Percentiles rank a stretch among this genome's conserved stretches.
phyloP scores from a whole-genome alignment of 2,888 invertebrate species.

The Leptopterna dolabrata region DNA sequence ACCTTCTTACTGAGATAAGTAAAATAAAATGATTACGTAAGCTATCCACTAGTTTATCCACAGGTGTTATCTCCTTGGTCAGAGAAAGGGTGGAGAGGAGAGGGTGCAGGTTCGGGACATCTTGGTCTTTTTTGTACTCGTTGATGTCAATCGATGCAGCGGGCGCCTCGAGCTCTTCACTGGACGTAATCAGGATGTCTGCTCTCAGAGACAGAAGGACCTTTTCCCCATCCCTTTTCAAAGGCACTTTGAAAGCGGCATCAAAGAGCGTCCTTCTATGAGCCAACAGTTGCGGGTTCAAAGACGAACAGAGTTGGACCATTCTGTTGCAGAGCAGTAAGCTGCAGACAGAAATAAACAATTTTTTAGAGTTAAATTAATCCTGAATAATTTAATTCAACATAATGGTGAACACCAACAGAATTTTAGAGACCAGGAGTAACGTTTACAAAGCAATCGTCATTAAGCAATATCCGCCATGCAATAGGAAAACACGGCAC shows the following conservation, averaged over 20 bases:
- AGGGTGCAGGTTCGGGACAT: conserved; percentile 80
- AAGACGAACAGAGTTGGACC: conserved; percentile 68
- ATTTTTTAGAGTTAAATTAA: background rate
- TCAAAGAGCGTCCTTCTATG: conserved; percentile 39
- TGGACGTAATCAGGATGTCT: conserved; percentile 67
- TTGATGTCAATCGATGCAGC: conserved; percentile 15
- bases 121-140: background rate
- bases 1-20: too few species aligned
- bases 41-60: conserved; percentile 73
- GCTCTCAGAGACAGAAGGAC: conserved; percentile 42
- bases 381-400: background rate
- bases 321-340: conserved; percentile 69
- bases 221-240: conserved; percentile 38
- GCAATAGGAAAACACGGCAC: too few species aligned
- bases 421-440: too few species aligned
- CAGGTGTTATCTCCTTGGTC: conserved; percentile 64
- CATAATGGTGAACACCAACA: too few species aligned
- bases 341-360: conserved; percentile 71
- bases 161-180: conserved; percentile 20
- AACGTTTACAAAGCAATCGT: too few species aligned
- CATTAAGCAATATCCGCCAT: too few species aligned
- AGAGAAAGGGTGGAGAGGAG: conserved; percentile 79
- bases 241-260: conserved; percentile 50
- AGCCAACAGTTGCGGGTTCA: conserved; percentile 56
- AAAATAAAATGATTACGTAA: conserved; percentile 75